Evolutionary conservation across 2,888 invertebrate genomes (phyloP).

Genomic region (Toxonevra muliebris): DNA sequence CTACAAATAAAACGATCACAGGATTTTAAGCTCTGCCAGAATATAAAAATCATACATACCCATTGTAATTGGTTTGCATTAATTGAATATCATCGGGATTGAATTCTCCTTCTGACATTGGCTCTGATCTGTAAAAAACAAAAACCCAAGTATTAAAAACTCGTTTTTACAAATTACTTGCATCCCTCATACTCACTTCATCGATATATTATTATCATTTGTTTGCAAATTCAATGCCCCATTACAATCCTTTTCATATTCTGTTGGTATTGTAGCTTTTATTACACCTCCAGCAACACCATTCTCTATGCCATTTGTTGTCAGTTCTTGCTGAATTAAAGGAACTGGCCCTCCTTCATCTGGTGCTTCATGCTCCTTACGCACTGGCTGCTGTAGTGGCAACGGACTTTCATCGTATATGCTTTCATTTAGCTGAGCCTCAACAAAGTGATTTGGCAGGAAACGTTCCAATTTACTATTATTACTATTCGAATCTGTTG

Average conservation of each 20-base stretch:
- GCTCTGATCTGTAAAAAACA: slow-evolving; percentile 53
- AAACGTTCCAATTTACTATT: slow-evolving; percentile 59
- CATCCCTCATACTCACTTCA: slow-evolving; percentile 53
- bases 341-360: slow-evolving; percentile 32
- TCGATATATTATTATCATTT: slow-evolving; percentile 56
- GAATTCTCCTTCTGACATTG: slow-evolving; percentile 61
- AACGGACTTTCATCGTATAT: slow-evolving; percentile 21
- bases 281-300: slow-evolving; percentile 1
- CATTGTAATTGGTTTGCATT: slow-evolving; percentile 63
- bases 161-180: background rate
- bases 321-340: slow-evolving; percentile 22
- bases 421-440: slow-evolving; percentile 57
- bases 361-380: slow-evolving; percentile 41
- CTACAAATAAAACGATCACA: background rate
- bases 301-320: slow-evolving; percentile 11
- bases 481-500: slow-evolving; percentile 55
- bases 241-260: slow-evolving; percentile 56
- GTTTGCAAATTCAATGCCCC: slow-evolving; percentile 56
- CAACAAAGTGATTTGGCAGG: slow-evolving; percentile 63
- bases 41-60: slow-evolving; percentile 45
- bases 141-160: background rate
- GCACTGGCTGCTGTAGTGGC: slow-evolving; percentile 34
- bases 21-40: background rate
- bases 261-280: slow-evolving; percentile 44
- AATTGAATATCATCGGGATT: slow-evolving; percentile 64